Percentiles rank a stretch among this genome's conserved stretches.
phyloP scores from a whole-genome alignment of 2,113 vertebrate species.

The Proteles cristata region DNA sequence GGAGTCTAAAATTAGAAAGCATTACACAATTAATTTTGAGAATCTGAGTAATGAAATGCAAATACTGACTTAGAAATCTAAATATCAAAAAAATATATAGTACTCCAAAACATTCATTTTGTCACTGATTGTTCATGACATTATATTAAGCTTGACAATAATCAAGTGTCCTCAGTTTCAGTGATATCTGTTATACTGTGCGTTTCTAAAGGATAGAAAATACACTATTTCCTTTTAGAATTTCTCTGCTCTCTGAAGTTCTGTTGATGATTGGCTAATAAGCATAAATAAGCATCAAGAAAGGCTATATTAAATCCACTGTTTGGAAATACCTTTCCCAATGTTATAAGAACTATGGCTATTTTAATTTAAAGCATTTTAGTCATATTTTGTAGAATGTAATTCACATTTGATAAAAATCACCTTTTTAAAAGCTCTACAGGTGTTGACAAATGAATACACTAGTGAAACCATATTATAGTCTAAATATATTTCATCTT shows the following conservation, averaged over 20 bases:
- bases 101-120: background rate
- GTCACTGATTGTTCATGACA: background rate
- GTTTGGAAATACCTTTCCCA: background rate
- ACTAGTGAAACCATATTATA: background rate
- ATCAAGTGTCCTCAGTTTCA: background rate
- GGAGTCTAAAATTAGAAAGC: slow-evolving; percentile 14
- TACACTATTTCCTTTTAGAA: background rate
- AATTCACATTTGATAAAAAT: background rate
- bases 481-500: background rate
- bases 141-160: background rate
- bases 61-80: slow-evolving; percentile 33
- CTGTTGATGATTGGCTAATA: background rate
- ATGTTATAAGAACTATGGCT: background rate
- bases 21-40: background rate
- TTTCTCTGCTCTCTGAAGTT: background rate
- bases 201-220: background rate
- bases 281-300: background rate
- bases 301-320: background rate
- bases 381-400: background rate
- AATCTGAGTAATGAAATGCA: slow-evolving; percentile 15
- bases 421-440: background rate
- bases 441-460: background rate
- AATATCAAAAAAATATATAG: background rate
- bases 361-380: slow-evolving; percentile 25
- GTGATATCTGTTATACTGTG: background rate